Conservation (phyloP, 1,140 invertebrate species). For the Papilio aristodemus region DNA sequence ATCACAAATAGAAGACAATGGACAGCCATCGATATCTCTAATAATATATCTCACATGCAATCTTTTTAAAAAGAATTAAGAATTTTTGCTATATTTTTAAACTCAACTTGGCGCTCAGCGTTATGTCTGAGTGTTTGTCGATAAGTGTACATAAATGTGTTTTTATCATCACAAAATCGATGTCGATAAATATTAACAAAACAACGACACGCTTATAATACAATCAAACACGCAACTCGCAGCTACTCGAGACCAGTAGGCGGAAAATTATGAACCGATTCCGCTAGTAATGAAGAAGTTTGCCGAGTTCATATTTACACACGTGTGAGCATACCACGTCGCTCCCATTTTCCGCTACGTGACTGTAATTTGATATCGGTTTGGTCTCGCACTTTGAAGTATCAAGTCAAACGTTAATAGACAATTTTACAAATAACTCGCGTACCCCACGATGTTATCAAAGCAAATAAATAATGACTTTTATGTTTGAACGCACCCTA, state of each 20-base stretch:
- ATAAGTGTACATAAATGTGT: too few relatives aligned
- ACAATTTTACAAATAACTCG: constrained; percentile 32
- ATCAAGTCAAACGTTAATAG: constrained; percentile 16
- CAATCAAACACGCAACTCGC: not conserved
- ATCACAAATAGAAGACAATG: too few relatives aligned
- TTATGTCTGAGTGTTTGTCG: too few relatives aligned
- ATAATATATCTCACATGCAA: too few relatives aligned
- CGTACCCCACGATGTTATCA: not conserved
- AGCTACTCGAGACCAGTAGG: constrained; percentile 31
- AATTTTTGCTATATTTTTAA: too few relatives aligned
- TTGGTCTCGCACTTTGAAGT: constrained; percentile 41
- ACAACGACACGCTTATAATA: not conserved
- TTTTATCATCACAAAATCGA: not conserved
- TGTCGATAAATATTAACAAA: constrained; percentile 1
- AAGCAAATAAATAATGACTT: constrained; percentile 13
- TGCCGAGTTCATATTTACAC: constrained; percentile 40
- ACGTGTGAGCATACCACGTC: constrained; percentile 44
- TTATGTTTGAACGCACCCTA: not conserved
- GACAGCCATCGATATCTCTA: too few relatives aligned
- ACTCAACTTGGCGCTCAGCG: too few relatives aligned
- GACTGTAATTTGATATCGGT: constrained; percentile 42
- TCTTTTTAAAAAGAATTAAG: too few relatives aligned
- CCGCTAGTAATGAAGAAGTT: constrained; percentile 35
- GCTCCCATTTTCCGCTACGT: constrained; percentile 41
- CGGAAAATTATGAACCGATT: constrained; percentile 48